A percentile compares a stretch with the other conserved stretches of the same genome.
Conservation (phyloP, 2,888 invertebrate genomes). For the Calameuta filiformis region DNA sequence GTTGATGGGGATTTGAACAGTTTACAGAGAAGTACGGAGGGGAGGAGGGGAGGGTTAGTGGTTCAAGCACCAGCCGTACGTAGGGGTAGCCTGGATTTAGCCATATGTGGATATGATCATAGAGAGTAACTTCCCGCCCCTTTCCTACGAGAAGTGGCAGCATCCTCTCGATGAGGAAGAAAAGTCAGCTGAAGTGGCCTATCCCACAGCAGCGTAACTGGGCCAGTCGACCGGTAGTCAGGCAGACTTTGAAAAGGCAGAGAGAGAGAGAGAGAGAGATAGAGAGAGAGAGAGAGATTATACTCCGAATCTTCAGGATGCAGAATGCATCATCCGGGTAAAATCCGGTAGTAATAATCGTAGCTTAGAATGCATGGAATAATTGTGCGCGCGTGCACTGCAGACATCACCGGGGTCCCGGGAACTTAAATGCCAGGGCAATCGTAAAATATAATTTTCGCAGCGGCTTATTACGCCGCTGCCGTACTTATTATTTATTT, state of each 20-base stretch:
- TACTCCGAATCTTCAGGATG: neutral
- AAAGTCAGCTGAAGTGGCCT: neutral
- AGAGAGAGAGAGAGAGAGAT: neutral
- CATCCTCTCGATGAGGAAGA: neutral
- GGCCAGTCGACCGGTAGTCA: neutral
- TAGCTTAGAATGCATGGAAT: constrained; percentile 55
- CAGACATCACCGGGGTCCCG: constrained; percentile 20
- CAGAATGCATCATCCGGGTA: neutral
- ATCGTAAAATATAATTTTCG: constrained; percentile 52
- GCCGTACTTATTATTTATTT: constrained; percentile 14
- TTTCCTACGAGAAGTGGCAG: neutral
- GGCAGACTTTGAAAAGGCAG: neutral
- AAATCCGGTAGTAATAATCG: constrained; percentile 39
- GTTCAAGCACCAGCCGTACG: neutral
- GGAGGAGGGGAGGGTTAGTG: neutral
- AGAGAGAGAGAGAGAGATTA: neutral
- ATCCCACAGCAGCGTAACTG: neutral
- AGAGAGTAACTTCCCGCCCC: neutral
- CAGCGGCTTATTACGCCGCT: constrained; percentile 36
- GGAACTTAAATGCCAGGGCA: constrained; percentile 23
- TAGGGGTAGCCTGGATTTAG: neutral
- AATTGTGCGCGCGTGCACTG: constrained; percentile 44
- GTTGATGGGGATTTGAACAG: neutral
- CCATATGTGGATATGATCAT: neutral
- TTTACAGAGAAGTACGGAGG: neutral